Conservation (phyloP, 2,797 vertebrate genomes). For the Stomatorhinus walkeri region DNA sequence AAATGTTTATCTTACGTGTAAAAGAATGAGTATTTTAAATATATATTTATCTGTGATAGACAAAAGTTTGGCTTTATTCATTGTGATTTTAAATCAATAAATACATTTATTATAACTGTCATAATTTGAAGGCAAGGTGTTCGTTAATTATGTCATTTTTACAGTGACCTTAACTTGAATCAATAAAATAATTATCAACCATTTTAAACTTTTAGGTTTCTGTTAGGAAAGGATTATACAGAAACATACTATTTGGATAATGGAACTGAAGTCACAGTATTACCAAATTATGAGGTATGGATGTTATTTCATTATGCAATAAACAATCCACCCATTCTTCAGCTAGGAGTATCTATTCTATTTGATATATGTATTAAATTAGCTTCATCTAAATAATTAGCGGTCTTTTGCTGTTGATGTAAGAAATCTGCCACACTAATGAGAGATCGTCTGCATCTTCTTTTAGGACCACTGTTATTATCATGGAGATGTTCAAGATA, state of each 20-base stretch:
- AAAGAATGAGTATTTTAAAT: not conserved
- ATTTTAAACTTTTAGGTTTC: conserved; percentile 53
- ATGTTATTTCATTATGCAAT: not conserved
- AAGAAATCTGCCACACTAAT: not conserved
- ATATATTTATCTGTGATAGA: not conserved
- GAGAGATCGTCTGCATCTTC: not conserved
- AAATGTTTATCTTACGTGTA: not conserved
- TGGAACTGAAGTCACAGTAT: conserved; percentile 57
- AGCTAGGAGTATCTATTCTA: not conserved
- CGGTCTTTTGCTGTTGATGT: not conserved
- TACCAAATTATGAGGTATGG: conserved; percentile 54
- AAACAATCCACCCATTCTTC: not conserved
- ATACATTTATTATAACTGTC: not conserved
- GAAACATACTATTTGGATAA: conserved; percentile 66
- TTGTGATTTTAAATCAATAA: not conserved
- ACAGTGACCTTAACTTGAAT: not conserved
- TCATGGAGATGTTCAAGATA: conserved; percentile 68
- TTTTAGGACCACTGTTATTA: conserved; percentile 82
- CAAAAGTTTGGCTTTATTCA: not conserved
- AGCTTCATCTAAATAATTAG: not conserved
- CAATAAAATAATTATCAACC: not conserved
- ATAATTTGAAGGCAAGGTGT: not conserved
- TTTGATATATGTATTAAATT: not conserved
- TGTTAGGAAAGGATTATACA: conserved; percentile 63
- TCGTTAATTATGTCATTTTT: not conserved